These are phyloP conservation scores for Neuroscelio doddi DNA, from an alignment of 2,888 invertebrate genomes.

Conservation along the genomic window DNA sequence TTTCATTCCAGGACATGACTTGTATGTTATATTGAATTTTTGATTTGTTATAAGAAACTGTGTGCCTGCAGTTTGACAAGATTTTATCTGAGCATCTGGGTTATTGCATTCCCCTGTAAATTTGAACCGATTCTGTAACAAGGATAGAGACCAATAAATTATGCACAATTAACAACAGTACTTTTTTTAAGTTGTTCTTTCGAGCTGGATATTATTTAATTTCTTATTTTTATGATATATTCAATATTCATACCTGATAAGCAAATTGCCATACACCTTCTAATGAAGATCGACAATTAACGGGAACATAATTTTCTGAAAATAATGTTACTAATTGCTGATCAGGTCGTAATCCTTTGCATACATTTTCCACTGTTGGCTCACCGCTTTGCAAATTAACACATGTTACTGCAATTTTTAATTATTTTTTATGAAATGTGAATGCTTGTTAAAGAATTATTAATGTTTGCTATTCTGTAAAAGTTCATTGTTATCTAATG, in stretches of 20 bases:
- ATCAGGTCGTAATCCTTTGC: constrained; percentile 81
- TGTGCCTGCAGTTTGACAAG: constrained; percentile 96
- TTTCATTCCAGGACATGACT: constrained; percentile 90
- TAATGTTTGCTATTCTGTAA: neutral
- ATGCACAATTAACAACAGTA: constrained; percentile 3
- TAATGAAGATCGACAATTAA: constrained; percentile 92
- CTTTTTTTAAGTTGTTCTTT: too few relatives aligned
- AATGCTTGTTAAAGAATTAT: neutral
- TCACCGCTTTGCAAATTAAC: constrained; percentile 79
- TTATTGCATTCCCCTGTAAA: constrained; percentile 94
- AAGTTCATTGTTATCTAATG: neutral
- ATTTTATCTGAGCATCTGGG: constrained; percentile 90
- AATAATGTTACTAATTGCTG: constrained; percentile 90
- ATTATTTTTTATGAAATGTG: constrained; percentile 3
- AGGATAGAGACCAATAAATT: constrained; percentile 2
- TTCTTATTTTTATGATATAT: neutral
- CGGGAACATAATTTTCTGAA: constrained; percentile 90
- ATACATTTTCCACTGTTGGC: constrained; percentile 85
- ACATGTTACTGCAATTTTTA: constrained; percentile 78
- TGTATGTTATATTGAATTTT: constrained; percentile 95
- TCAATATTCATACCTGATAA: constrained; percentile 76
- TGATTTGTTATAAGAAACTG: constrained; percentile 97
- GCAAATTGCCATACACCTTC: constrained; percentile 98
- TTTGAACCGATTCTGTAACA: constrained; percentile 85
- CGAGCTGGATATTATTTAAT: too few relatives aligned